Percentiles rank a stretch among this genome's conserved stretches.
Evolutionary conservation across 2,113 vertebrate genomes (phyloP).

Genomic region (Scomber scombrus): DNA sequence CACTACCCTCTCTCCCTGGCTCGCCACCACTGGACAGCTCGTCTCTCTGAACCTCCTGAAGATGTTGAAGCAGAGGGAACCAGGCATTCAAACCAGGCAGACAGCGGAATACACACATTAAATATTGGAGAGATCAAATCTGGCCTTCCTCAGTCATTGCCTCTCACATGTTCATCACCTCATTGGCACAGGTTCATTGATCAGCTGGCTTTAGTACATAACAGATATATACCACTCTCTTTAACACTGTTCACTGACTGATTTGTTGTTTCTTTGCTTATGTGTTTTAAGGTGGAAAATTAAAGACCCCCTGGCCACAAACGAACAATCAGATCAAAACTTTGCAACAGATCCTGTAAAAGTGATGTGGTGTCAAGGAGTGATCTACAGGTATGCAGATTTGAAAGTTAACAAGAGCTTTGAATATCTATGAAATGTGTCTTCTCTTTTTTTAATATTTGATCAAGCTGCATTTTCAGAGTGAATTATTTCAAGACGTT

Average conservation of each 20-base stretch:
- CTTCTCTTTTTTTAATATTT: no score
- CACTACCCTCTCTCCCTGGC: slow-evolving; percentile 89
- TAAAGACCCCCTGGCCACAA: slow-evolving; percentile 72
- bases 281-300: slow-evolving; percentile 86
- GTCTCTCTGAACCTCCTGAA: slow-evolving; percentile 18
- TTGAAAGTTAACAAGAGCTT: background rate
- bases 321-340: slow-evolving; percentile 64
- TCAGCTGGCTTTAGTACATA: background rate
- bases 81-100: background rate
- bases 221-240: background rate
- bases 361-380: slow-evolving; percentile 87
- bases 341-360: slow-evolving; percentile 85
- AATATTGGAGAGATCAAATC: slow-evolving; percentile 51
- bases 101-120: slow-evolving; percentile 6
- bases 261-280: background rate
- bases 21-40: slow-evolving; percentile 54
- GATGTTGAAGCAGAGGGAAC: background rate
- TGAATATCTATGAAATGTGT: background rate
- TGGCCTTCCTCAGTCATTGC: slow-evolving; percentile 84
- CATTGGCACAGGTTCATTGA: slow-evolving; percentile 89
- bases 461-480: no score
- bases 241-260: background rate
- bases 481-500: no score
- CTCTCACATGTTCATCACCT: slow-evolving; percentile 87
- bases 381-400: slow-evolving; percentile 83